Base-by-base conservation (phyloP, 2,888 invertebrate species). In the Oscheius sp. region DNA sequence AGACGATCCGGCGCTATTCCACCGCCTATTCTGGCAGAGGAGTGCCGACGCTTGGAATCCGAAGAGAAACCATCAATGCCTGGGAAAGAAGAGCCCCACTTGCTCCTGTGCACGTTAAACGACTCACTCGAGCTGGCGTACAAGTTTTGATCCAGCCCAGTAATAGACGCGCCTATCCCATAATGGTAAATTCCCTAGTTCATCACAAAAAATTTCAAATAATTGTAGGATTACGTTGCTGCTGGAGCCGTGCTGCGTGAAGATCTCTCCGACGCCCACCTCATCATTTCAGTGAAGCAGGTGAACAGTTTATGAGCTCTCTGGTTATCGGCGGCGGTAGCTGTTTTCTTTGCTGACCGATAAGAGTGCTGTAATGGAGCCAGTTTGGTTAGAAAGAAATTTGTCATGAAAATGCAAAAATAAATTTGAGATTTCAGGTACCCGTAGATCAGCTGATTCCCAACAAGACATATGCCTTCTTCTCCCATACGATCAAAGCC, bases 401-500 rank as follows among this genome's bases (percentile, higher is more conserved):
- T 52, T 52, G 23, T 29, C n/a, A 29, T 12, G 27, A 31, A 20
- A n/a, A 25, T 15, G 20, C 20, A 25, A 52, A 52, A 52, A 20
- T 34, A 33, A 37, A 55, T 15, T 20, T 12, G 3, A 3, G 27
- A 17, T 45, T 67, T 20, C 34, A 76, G 72, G 86, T 86, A 10
- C 89, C 75, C 84, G 91, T 94, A 8, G 95, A 96, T 85, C 91
- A 93, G 45, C 90, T 99, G 10, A 92, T 96, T 72, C 95, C 96
- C 0, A 92, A 96, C 86, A 96, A 96, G 89, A 97, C 98, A 0
- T 99, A 97, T 87, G 96, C 95, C 84, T 93, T 98, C 88, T 99
- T 99, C 88, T 97, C 97, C 0, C 98, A 99, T 87, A 98, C 97
- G 0, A 99, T 98, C 83, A 99, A 99, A 88, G 98, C 96, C 0